A percentile compares a stretch with the other conserved stretches of the same genome.
These are phyloP conservation scores for Lysandra coridon DNA, from an alignment of 2,888 invertebrate genomes.

Conservation along the genomic window DNA sequence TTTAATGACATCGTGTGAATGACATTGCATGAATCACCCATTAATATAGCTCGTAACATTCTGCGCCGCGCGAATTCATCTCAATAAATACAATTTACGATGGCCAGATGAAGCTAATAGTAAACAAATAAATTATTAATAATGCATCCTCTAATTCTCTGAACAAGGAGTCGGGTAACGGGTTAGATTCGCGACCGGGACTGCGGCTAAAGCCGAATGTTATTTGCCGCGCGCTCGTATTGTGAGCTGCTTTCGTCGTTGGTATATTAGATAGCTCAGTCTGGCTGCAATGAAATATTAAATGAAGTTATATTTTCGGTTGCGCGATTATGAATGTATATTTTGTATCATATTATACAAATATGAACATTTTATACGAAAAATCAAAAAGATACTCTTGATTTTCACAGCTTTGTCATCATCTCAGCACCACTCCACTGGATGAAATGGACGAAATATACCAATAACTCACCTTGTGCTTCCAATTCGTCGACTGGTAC, in stretches of 20 bases:
- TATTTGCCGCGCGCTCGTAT: neutral
- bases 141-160: constrained; percentile 6
- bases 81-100: constrained; percentile 21
- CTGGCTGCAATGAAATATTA: neutral
- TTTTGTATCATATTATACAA: neutral
- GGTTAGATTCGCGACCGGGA: neutral
- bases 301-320: neutral
- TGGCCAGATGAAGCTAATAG: constrained; percentile 3
- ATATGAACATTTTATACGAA: neutral
- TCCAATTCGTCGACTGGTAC: constrained; percentile 97
- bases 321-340: neutral
- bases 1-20: constrained; percentile 11
- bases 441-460: too few species aligned
- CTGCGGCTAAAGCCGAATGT: neutral
- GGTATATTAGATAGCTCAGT: neutral
- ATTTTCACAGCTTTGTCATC: too few species aligned
- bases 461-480: constrained; percentile 85
- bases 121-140: neutral
- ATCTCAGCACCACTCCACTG: too few species aligned
- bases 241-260: neutral
- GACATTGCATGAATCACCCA: constrained; percentile 3
- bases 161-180: neutral
- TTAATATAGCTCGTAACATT: constrained; percentile 11
- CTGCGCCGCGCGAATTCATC: neutral
- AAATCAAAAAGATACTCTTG: neutral